Conservation (phyloP, 2,888 invertebrate species). For the Brenthis ino region DNA sequence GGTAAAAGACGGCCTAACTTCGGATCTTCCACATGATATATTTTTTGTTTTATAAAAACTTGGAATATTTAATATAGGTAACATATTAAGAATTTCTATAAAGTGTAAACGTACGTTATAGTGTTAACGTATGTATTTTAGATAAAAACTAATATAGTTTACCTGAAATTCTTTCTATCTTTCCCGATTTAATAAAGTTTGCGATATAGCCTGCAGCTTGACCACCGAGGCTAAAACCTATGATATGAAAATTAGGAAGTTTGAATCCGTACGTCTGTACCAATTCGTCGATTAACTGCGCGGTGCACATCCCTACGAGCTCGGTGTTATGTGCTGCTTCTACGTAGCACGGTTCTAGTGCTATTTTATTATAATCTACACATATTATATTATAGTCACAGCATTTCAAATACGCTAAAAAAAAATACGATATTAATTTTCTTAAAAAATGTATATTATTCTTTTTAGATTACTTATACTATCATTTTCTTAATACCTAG, state of each 20-base stretch:
- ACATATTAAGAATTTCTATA: too few species aligned
- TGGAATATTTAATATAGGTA: too few species aligned
- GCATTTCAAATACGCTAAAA: constrained; percentile 75
- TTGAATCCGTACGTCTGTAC: constrained; percentile 63
- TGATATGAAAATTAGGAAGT: constrained; percentile 79
- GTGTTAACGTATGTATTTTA: neutral
- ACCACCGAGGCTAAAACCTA: constrained; percentile 86
- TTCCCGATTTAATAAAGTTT: constrained; percentile 69
- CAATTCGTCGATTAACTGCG: constrained; percentile 80
- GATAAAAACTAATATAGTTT: constrained; percentile 22
- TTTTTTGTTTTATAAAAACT: too few species aligned
- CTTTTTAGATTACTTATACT: neutral
- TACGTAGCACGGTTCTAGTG: constrained; percentile 82
- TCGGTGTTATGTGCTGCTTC: constrained; percentile 82
- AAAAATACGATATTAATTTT: neutral
- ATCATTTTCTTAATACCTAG: neutral
- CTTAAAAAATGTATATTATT: too few species aligned
- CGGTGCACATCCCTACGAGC: constrained; percentile 83
- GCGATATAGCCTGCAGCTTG: constrained; percentile 82
- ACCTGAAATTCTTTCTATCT: constrained; percentile 82
- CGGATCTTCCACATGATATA: too few species aligned
- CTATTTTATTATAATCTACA: constrained; percentile 84
- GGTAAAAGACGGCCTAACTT: too few species aligned
- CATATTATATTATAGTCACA: constrained; percentile 84
- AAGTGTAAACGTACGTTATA: too few species aligned